Evolutionary conservation across 1,140 invertebrate genomes (phyloP).

Genomic region (Drosophila nikananu): DNA sequence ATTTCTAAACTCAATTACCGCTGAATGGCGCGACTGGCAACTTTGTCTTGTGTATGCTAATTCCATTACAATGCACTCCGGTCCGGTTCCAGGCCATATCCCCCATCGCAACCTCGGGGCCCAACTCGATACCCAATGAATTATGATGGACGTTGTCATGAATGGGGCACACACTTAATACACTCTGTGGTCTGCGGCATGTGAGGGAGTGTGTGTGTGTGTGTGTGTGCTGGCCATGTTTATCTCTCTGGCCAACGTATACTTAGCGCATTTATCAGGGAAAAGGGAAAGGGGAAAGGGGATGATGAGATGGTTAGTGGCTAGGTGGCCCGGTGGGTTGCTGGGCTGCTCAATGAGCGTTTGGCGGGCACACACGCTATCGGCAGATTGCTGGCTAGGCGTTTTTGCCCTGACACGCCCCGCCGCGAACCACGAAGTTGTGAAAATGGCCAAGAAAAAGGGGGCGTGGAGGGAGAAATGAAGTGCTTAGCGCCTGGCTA

Average conservation of each 20-base stretch:
- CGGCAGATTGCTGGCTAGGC: conserved; percentile 71
- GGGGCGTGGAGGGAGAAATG: conserved; percentile 50
- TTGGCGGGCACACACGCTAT: conserved; percentile 39
- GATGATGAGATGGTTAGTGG: not conserved
- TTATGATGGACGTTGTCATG: conserved; percentile 80
- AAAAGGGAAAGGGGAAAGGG: not conserved
- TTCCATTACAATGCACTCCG: conserved; percentile 67
- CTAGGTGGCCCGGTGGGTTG: conserved; percentile 2
- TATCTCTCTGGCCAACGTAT: conserved; percentile 76
- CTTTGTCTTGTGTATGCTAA: conserved; percentile 72
- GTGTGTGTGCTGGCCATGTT: conserved; percentile 64
- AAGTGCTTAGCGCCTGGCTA: conserved; percentile 68
- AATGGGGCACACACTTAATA: conserved; percentile 43
- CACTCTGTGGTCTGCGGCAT: conserved; percentile 12
- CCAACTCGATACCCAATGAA: conserved; percentile 60
- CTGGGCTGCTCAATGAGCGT: conserved; percentile 51
- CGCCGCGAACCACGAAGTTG: conserved; percentile 1
- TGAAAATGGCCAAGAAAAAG: conserved; percentile 36
- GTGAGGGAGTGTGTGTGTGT: conserved; percentile 44
- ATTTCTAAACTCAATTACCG: conserved; percentile 69
- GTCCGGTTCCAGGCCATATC: not conserved
- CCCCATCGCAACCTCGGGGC: not conserved
- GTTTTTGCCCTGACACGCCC: conserved; percentile 72
- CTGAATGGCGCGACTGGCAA: conserved; percentile 60
- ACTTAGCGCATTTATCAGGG: conserved; percentile 51